Evolutionary conservation across 2,797 vertebrate species (phyloP).

Genomic region (Acanthornis magna): DNA sequence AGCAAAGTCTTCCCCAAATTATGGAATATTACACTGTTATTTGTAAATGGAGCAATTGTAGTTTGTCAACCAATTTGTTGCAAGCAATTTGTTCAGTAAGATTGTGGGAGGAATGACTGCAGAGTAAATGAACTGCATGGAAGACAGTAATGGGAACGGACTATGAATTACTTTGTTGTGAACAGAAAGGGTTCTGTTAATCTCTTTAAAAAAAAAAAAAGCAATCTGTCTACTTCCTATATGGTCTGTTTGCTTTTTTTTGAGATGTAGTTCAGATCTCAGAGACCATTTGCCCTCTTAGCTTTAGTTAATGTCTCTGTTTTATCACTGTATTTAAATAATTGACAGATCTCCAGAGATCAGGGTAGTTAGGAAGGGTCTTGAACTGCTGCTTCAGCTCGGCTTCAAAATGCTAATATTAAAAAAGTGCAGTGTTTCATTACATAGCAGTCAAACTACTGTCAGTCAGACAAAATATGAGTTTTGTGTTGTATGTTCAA

Average conservation of each 20-base stretch:
- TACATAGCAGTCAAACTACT: neutral
- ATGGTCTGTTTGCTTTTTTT: neutral
- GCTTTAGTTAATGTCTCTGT: neutral
- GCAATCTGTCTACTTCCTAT: neutral
- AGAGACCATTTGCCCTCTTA: neutral
- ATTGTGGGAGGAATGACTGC: neutral
- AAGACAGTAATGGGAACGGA: neutral
- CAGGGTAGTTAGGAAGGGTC: neutral
- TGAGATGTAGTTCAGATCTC: neutral
- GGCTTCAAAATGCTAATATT: neutral
- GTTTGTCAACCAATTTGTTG: neutral
- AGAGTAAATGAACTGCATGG: neutral
- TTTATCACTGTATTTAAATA: conserved; percentile 8
- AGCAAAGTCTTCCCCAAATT: neutral
- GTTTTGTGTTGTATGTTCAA: neutral
- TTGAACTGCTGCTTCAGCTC: neutral
- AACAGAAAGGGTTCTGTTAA: neutral
- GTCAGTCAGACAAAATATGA: neutral
- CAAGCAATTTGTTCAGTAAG: neutral
- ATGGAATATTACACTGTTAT: neutral
- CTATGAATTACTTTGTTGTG: neutral
- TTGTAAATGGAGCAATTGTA: neutral
- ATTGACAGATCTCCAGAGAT: neutral
- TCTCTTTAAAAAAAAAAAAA: neutral
- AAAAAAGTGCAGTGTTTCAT: neutral